phyloP scores from a whole-genome alignment of 2,113 vertebrate species.

The Silurus meridionalis region DNA sequence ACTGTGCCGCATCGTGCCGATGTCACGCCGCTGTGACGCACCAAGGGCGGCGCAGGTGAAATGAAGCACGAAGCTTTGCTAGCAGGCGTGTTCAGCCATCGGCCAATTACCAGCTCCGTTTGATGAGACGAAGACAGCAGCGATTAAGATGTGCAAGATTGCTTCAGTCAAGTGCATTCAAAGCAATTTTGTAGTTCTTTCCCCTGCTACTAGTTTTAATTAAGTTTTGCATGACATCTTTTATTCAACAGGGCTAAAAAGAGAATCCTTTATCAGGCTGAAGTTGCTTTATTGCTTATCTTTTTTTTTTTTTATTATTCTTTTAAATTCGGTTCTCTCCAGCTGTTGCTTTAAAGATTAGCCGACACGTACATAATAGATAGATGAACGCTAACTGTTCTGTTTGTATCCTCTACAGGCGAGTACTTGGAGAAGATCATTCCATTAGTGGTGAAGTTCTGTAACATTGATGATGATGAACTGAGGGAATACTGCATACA shows the following conservation, averaged over 20 bases:
- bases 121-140: slow-evolving; percentile 46
- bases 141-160: slow-evolving; percentile 56
- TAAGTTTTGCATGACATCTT: slow-evolving; percentile 30
- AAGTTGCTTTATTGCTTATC: neutral
- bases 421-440: slow-evolving; percentile 99
- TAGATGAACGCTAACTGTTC: neutral
- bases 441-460: slow-evolving; percentile 98
- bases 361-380: neutral
- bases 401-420: slow-evolving; percentile 69
- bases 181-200: slow-evolving; percentile 34
- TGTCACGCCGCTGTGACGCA: neutral
- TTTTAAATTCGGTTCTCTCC: neutral
- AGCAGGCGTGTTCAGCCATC: slow-evolving; percentile 7
- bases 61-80: slow-evolving; percentile 37
- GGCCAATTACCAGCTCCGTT: slow-evolving; percentile 47
- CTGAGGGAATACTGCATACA: slow-evolving; percentile 98
- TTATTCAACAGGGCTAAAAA: slow-evolving; percentile 26
- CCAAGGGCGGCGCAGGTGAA: slow-evolving; percentile 13
- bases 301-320: neutral
- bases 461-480: slow-evolving; percentile 96
- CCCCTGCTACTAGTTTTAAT: slow-evolving; percentile 44
- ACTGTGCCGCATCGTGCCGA: neutral
- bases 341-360: slow-evolving; percentile 20
- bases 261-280: slow-evolving; percentile 31
- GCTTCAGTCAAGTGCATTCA: slow-evolving; percentile 27